These are phyloP conservation scores for Cydia splendana DNA, from an alignment of 1,140 invertebrate species.

Conservation along the genomic window DNA sequence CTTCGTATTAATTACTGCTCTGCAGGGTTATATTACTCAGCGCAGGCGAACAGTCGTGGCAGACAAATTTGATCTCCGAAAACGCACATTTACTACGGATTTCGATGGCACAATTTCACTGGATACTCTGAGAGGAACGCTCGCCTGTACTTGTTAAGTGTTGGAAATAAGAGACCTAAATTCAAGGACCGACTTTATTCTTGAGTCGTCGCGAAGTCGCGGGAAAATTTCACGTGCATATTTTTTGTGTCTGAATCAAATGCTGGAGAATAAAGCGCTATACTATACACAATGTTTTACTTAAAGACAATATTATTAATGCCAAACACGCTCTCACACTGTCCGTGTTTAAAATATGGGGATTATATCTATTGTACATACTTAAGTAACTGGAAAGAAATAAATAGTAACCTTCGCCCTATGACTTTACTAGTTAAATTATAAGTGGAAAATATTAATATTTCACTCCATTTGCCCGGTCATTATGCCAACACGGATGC, in stretches of 20 bases:
- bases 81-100: not conserved
- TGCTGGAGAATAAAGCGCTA: not conserved
- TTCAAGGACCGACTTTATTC: conserved; percentile 51
- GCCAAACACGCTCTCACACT: not conserved
- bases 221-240: not conserved
- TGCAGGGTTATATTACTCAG: not conserved
- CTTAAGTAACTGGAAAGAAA: not conserved
- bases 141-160: not conserved
- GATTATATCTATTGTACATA: conserved; percentile 13
- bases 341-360: not conserved
- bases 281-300: not conserved
- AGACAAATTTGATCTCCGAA: not conserved
- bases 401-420: conserved; percentile 24
- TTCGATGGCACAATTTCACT: not conserved
- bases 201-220: conserved; percentile 37
- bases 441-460: conserved; percentile 59
- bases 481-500: conserved; percentile 77
- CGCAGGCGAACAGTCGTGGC: not conserved
- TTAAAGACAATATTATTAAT: not conserved
- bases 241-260: conserved; percentile 1
- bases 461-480: conserved; percentile 68
- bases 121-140: not conserved
- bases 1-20: conserved; percentile 51
- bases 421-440: conserved; percentile 28
- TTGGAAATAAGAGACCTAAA: conserved; percentile 29